Evolutionary conservation across 2,797 vertebrate genomes (phyloP).

Genomic region (Intellagama lesueurii): DNA sequence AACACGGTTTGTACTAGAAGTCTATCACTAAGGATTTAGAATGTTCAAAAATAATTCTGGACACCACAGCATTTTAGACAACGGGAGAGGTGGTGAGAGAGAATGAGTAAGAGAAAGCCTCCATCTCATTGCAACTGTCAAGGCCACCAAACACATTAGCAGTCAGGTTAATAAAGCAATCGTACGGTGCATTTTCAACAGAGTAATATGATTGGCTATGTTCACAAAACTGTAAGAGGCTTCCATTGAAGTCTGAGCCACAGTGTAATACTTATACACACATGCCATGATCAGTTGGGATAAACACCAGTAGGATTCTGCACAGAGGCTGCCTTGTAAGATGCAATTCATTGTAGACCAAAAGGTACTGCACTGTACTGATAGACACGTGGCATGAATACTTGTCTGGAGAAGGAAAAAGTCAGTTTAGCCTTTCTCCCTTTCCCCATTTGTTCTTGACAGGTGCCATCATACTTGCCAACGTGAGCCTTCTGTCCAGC

Average conservation of each 20-base stretch:
- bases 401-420: not conserved
- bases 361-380: not conserved
- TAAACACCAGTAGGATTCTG: not conserved
- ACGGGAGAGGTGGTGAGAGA: too few relatives aligned
- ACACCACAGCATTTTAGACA: too few relatives aligned
- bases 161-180: not conserved
- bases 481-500: not conserved
- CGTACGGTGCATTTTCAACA: not conserved
- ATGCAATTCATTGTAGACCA: not conserved
- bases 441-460: not conserved
- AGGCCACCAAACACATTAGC: too few relatives aligned
- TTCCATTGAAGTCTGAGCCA: not conserved
- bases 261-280: not conserved
- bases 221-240: too few relatives aligned
- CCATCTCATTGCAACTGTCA: too few relatives aligned
- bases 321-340: not conserved
- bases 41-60: too few relatives aligned
- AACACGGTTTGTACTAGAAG: too few relatives aligned
- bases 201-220: too few relatives aligned
- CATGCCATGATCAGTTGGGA: not conserved
- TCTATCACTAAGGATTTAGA: too few relatives aligned
- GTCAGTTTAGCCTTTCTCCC: not conserved
- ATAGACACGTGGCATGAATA: not conserved
- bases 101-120: too few relatives aligned
- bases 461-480: not conserved